Evolutionary conservation across 2,888 invertebrate species (phyloP), one percentile per base, ranked within the genome.

Genomic region (Craniophora ligustri): DNA sequence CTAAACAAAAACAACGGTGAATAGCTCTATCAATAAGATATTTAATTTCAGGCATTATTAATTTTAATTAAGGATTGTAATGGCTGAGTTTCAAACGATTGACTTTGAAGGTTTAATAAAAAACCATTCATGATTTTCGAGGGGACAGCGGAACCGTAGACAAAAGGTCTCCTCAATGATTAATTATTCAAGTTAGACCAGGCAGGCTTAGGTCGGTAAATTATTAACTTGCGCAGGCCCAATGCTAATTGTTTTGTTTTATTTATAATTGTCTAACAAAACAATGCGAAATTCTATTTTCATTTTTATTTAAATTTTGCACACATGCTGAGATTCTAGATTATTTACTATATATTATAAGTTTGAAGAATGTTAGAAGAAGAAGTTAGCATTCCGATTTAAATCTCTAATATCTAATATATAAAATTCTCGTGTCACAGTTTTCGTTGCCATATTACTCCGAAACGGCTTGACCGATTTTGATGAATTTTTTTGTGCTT

Each of bases 41-140:
- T 74, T 68, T 71, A 57, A 66, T 68, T 66, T 58, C 36, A 49
- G 15, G 62, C 56, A 47, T 60, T 67, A 76, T 69, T 69, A 74
- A 76, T 72, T 74, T 73, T 64, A 76, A 74, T 75, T 66, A 70
- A 54, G 41, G 42, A 66, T 53, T 34, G 34, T 21, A 49, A 45
- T 35, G 53, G 48, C 45, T 61, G 65, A 67, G 45, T 75, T 70
- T 60, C 61, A 73, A 73, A 63, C 40, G 35, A 36, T 49, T 28
- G 15, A 39, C 39, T 61, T 57, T 49, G 55, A 64, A 45, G 48
- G 51, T 14, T 55, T 40, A 26, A 35, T 39, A 58, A 74, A 63
- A 70, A 56, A 44, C 21, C 41, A 32, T 18, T 57, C 39, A 39
- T 50, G 59, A 72, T 71, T 72, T 73, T 62, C 45, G 40, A 38